Base-by-base conservation (phyloP, 2,797 vertebrate species). In the Liasis olivaceus region DNA sequence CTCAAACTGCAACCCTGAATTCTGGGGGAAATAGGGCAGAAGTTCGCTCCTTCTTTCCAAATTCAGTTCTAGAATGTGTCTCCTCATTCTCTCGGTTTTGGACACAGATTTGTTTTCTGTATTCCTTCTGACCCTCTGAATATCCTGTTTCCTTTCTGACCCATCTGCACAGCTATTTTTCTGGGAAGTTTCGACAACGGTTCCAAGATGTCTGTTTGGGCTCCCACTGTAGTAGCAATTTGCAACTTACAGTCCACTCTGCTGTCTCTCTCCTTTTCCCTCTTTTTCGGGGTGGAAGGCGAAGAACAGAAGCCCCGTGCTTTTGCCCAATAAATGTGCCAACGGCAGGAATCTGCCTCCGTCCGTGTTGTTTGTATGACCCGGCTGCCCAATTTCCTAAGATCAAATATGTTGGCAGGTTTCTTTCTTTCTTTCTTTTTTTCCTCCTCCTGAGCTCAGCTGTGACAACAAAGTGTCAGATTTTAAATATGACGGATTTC, bases 401-500 rank as follows among this genome's bases (percentile, higher is more conserved):
- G 3, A 87, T 77, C 92, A 89, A 5, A n/a, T n/a, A 6, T 0
- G 0, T 0, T 85, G 94, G 95, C 89, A 89, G 47, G 7, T 14
- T n/a, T 4, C 24, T 13, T 64, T 64, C 7, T 26, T 26, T 28
- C 22, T n/a, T n/a, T 8, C 28, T 5, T 3, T 28, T 0, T 51
- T 24, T 85, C 3, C 28, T 28, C 7, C 2, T 17, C 51, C 91
- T 20, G 0, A 26, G 94, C 95, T 96, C 97, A 96, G 97, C 97
- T 96, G 96, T 86, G 93, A 95, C 11, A 96, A 97, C 97, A 95
- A 26, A n/a, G 1, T 36, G 59, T 64, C 95, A 0, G 20, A 85
- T 81, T 94, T 94, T 85, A 90, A 93, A 95, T 0, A 89, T 22
- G 26, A 86, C 89, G 93, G 91, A 91, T 89, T 92, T 95, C 63